Percentiles rank a stretch among this genome's conserved stretches.
phyloP scores from a whole-genome alignment of 2,888 invertebrate genomes.

The Drosophila anomalata region DNA sequence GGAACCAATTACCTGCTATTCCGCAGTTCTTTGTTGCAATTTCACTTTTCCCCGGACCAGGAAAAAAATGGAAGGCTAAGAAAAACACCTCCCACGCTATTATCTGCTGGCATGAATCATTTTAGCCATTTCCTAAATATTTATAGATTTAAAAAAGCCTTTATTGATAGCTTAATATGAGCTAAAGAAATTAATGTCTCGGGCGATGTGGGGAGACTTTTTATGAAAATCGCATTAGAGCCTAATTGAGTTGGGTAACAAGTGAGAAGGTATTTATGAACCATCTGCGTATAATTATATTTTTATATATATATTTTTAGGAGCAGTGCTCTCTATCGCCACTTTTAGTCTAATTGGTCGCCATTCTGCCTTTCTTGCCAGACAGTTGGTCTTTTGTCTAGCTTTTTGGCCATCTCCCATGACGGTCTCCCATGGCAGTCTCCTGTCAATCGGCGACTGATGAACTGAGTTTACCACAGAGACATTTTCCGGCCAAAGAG shows the following conservation, averaged over 20 bases:
- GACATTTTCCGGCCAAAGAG: slow-evolving; percentile 48
- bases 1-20: slow-evolving; percentile 47
- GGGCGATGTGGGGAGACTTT: slow-evolving; percentile 10
- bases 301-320: too few relatives aligned
- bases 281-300: background rate
- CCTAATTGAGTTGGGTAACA: slow-evolving; percentile 6
- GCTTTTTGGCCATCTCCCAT: slow-evolving; percentile 26
- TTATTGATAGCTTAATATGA: slow-evolving; percentile 23
- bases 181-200: slow-evolving; percentile 33
- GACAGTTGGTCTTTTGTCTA: slow-evolving; percentile 75
- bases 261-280: background rate
- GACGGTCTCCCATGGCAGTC: slow-evolving; percentile 44
- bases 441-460: slow-evolving; percentile 71
- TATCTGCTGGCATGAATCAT: slow-evolving; percentile 52
- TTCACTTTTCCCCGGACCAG: slow-evolving; percentile 45
- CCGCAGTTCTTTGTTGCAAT: slow-evolving; percentile 51
- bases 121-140: slow-evolving; percentile 36
- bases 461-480: slow-evolving; percentile 63
- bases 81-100: slow-evolving; percentile 52
- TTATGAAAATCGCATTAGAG: slow-evolving; percentile 3
- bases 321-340: slow-evolving; percentile 49
- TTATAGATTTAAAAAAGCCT: slow-evolving; percentile 58
- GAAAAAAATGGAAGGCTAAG: slow-evolving; percentile 6
- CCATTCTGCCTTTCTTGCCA: slow-evolving; percentile 41
- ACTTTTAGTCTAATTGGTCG: slow-evolving; percentile 40